These are phyloP conservation scores for Agonopterix heracliana DNA, from an alignment of 2,888 invertebrate genomes.

Conservation along the genomic window DNA sequence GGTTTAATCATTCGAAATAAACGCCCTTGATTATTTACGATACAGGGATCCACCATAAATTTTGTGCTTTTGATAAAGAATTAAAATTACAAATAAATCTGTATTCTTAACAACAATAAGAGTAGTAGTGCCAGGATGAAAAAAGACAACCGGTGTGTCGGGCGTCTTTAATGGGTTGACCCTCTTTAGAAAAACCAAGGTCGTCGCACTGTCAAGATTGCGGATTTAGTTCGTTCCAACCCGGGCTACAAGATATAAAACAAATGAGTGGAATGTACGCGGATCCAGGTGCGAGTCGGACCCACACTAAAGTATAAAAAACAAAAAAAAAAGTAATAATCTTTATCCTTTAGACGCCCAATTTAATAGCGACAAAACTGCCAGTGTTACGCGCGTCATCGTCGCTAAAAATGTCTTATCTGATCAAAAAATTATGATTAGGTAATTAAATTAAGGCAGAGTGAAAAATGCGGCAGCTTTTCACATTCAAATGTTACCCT, in stretches of 20 bases:
- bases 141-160: no score
- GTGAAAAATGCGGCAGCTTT: no score
- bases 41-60: no score
- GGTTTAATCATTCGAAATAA: no score
- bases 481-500: no score
- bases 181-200: slow-evolving; percentile 39
- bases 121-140: no score
- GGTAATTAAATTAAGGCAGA: no score
- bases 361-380: slow-evolving; percentile 2
- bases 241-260: slow-evolving; percentile 14
- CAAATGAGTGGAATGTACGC: slow-evolving; percentile 59
- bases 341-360: neutral
- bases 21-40: no score
- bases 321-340: neutral
- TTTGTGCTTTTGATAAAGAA: no score
- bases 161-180: no score
- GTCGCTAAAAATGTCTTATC: neutral
- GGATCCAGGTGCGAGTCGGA: slow-evolving; percentile 33
- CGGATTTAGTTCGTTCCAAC: slow-evolving; percentile 38
- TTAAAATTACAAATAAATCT: no score
- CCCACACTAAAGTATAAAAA: neutral
- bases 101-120: no score
- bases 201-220: slow-evolving; percentile 66
- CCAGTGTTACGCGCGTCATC: slow-evolving; percentile 6
- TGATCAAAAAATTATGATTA: neutral